Conservation (phyloP, 2,888 invertebrate genomes). For the Capitulum mitella region DNA sequence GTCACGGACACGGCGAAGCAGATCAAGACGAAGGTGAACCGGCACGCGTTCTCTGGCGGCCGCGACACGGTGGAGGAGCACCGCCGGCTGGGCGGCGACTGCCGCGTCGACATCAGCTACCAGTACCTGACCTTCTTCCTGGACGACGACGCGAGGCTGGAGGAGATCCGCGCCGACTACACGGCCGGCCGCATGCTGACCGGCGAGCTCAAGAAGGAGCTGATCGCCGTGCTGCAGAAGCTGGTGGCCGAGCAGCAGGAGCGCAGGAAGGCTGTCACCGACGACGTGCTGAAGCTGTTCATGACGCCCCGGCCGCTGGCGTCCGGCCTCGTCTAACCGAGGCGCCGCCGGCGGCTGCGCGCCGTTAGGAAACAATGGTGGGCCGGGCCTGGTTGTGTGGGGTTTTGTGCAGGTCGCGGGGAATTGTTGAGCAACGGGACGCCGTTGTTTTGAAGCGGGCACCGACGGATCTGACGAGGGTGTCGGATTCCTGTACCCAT, state of each 20-base stretch:
- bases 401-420: too few species aligned
- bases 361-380: too few species aligned
- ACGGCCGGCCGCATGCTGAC: slow-evolving; percentile 81
- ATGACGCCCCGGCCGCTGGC: slow-evolving; percentile 61
- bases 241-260: slow-evolving; percentile 76
- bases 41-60: slow-evolving; percentile 97
- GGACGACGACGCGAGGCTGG: slow-evolving; percentile 81
- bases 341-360: too few species aligned
- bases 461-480: too few species aligned
- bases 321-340: not conserved
- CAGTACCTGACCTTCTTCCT: slow-evolving; percentile 92
- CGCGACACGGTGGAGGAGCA: slow-evolving; percentile 90
- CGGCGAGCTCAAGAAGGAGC: slow-evolving; percentile 86
- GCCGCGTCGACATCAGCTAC: slow-evolving; percentile 89
- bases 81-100: slow-evolving; percentile 80
- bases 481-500: too few species aligned
- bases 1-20: slow-evolving; percentile 92
- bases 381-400: too few species aligned
- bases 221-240: slow-evolving; percentile 71
- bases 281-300: slow-evolving; percentile 71
- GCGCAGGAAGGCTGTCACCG: slow-evolving; percentile 67
- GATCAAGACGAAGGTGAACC: slow-evolving; percentile 89
- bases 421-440: too few species aligned
- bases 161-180: slow-evolving; percentile 67
- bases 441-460: too few species aligned